Conservation (phyloP, 1,140 invertebrate genomes). For the Calephelis nemesis region DNA sequence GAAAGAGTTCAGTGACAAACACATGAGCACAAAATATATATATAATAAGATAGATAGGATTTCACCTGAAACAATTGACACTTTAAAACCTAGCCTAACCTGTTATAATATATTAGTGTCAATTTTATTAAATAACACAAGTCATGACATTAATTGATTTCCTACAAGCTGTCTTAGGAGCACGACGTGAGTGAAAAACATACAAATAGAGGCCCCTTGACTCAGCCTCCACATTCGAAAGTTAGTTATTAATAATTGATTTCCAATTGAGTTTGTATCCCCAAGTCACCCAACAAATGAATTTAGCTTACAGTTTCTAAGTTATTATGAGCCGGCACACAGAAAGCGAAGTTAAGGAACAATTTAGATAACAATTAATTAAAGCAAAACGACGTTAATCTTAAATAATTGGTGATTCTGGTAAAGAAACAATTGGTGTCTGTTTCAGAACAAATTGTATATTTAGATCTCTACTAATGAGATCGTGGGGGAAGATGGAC, state of each 20-base stretch:
- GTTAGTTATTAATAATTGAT: constrained; percentile 1
- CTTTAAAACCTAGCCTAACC: no score
- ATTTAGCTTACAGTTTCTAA: not conserved
- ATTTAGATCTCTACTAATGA: constrained; percentile 67
- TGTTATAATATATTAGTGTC: no score
- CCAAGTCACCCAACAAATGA: not conserved
- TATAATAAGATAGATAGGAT: no score
- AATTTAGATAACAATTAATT: constrained; percentile 25
- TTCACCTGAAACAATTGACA: no score
- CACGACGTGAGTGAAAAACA: no score
- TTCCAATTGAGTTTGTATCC: constrained; percentile 1
- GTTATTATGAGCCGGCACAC: not conserved
- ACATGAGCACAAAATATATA: no score
- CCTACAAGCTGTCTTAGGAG: no score
- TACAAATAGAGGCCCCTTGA: no score
- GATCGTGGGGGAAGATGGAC: constrained; percentile 44
- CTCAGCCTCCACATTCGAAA: not conserved
- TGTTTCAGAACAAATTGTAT: constrained; percentile 72
- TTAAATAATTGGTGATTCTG: constrained; percentile 57
- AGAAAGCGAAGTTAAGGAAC: not conserved
- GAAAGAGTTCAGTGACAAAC: no score
- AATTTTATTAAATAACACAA: no score
- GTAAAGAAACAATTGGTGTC: constrained; percentile 68
- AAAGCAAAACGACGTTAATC: constrained; percentile 36
- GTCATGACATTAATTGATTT: no score